Conservation (phyloP, 1,140 invertebrate genomes). For the Papilio aristodemus region DNA sequence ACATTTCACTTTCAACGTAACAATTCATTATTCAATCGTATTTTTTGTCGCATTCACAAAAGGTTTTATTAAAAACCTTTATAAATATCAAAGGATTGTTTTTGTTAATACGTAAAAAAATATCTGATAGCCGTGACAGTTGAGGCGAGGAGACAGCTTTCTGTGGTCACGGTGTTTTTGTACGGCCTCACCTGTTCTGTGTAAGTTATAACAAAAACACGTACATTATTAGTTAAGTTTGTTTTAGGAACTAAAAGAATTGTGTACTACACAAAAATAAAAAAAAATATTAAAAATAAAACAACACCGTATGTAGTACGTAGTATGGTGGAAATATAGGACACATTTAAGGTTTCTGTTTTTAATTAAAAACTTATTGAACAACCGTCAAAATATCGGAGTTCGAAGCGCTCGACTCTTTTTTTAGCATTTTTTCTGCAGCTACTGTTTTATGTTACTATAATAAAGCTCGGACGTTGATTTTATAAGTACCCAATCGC, state of each 20-base stretch:
- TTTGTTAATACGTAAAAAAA: constrained; percentile 47
- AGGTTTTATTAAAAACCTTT: constrained; percentile 26
- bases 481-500: background rate
- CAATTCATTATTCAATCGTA: constrained; percentile 47
- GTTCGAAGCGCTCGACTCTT: too few relatives aligned
- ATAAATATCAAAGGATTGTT: constrained; percentile 32
- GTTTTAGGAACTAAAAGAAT: constrained; percentile 33
- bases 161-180: constrained; percentile 49
- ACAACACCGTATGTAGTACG: too few relatives aligned
- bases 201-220: constrained; percentile 30
- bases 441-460: background rate
- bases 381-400: too few relatives aligned
- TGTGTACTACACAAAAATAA: background rate
- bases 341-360: too few relatives aligned
- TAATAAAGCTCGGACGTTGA: background rate
- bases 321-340: too few relatives aligned
- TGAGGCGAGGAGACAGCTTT: constrained; percentile 57
- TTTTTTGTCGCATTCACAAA: constrained; percentile 37
- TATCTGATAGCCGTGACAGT: constrained; percentile 66
- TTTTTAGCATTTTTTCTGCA: too few relatives aligned
- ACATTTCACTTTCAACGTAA: constrained; percentile 54
- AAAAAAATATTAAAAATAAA: background rate
- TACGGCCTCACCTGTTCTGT: constrained; percentile 25
- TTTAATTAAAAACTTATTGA: too few relatives aligned
- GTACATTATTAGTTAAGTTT: constrained; percentile 2